Base-by-base conservation (phyloP, 2,888 invertebrate species). In the Patella caerulea region DNA sequence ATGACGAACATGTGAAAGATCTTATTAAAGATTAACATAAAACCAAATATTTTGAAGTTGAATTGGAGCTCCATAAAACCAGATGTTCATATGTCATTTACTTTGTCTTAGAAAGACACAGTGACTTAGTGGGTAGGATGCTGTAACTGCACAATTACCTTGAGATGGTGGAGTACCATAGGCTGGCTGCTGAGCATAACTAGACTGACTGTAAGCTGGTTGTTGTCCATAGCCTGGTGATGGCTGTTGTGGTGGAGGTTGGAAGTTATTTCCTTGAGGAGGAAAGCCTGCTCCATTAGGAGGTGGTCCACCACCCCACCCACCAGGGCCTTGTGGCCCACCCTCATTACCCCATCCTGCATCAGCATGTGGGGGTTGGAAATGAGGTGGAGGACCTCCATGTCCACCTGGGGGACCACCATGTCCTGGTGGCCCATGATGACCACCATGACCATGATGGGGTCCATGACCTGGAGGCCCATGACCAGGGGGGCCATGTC, bases 221-320 rank as follows among this genome's bases (percentile, higher is more conserved):
- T 19, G 59, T 3, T 34, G 55, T 29, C 69, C 56, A 17, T 29
- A 56, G 24, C 19, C 45, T 71, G 75, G 75, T 34, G 34, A 19
- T 15, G 34, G 53, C n/a, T 78, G 79, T 15, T 76, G 83, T 56
- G 79, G 82, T 17, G 79, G 75, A 56, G 78, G 78, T 56, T 81
- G 82, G 71, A 65, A 65, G 9, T 24, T 24, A 19, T 65, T 65
- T 12, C 65, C 65, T 14, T 65, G 65, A 12, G 65, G 24, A 24
- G 65, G 65, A 12, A 24, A 24, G 15, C 65, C 65, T 3, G 19
- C 65, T 24, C 24, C 24, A 45, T 45, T 45, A 45, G 65, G 24
- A 9, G 65, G 65, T 24, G 65, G 65, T 12, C 65, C 65, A 4
- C 65, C 65, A 65, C 24, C 24, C 65, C 65, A 65, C 24, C 65